Evolutionary conservation across 2,888 invertebrate genomes (phyloP), one percentile per base, ranked within the genome.

Genomic region (Synanthedon tipuliformis): DNA sequence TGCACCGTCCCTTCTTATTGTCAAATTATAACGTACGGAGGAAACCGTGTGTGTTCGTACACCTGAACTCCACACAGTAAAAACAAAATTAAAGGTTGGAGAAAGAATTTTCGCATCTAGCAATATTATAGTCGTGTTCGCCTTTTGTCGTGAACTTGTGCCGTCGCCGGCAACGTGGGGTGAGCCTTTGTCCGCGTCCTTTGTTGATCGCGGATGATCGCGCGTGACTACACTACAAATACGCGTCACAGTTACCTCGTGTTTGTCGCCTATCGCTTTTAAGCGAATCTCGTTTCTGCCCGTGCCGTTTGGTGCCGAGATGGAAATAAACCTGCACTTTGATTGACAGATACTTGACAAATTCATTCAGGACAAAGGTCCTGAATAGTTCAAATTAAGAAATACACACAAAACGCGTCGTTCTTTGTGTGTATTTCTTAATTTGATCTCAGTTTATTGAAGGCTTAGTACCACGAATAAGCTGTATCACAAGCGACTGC

Each of bases 171-270:
- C 11, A 0, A 16, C 49, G 16, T 50, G 59, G 58, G 62, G 56
- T 63, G 64, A 60, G 64, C 69, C 67, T 69, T 69, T 68, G 69
- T 66, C 66, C 65, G 66, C 65, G 54, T 71, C 73, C 73, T 77
- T 79, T 78, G 79, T 78, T 69, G 79, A 77, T 71, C 74, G 75
- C 73, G 73, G 77, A 75, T 78, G 79, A 76, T 70, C 72, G 78
- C 73, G 68, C 84, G 83, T 84, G 84, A 76, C 78, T 69, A 57
- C 67, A 60, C 61, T 80, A 74, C 77, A 70, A 80, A 81, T 73
- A 72, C 63, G 13, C 60, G 34, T 50, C 50, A 49, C 18, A 12
- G 71, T 76, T 73, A 71, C 49, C 66, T 64, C 64, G 64, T 68
- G 75, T 73, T 75, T 73, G 76, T 75, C 66, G 69, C 57, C 63